Evolutionary conservation across 2,888 invertebrate genomes (phyloP).

Genomic region (Tinea pellionella): DNA sequence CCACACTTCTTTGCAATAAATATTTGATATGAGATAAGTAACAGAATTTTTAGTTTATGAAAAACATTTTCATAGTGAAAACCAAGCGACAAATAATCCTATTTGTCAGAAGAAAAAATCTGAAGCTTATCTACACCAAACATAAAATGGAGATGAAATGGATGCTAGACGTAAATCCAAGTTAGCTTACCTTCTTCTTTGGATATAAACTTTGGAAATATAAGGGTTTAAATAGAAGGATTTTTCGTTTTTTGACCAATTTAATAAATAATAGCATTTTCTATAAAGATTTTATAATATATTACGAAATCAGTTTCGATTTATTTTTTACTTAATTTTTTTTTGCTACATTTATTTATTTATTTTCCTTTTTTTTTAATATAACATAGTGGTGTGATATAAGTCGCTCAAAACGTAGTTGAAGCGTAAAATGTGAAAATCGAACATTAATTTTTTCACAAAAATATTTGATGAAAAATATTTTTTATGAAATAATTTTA

Average conservation of each 20-base stretch:
- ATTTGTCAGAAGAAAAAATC: conserved; percentile 45
- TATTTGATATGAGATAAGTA: no score
- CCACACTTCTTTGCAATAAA: no score
- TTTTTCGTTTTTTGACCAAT: neutral
- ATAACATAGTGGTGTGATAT: no score
- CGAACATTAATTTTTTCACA: neutral
- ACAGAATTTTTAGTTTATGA: neutral
- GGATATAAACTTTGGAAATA: conserved; percentile 44
- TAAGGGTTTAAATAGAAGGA: conserved; percentile 16
- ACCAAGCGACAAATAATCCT: conserved; percentile 29
- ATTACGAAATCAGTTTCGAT: no score
- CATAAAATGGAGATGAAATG: conserved; percentile 53
- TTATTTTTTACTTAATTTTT: no score
- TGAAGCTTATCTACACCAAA: conserved; percentile 41
- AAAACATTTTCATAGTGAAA: neutral
- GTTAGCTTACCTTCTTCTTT: conserved; percentile 20
- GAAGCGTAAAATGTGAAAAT: neutral
- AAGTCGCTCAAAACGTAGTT: no score
- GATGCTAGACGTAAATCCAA: conserved; percentile 31
- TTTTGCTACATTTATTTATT: no score
- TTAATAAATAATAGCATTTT: no score
- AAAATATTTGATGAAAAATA: neutral
- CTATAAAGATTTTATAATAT: no score
- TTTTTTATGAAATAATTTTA: neutral
- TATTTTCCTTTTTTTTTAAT: no score